Evolutionary conservation across 2,888 invertebrate species (phyloP).

Genomic region (Steinernema carpocapsae): DNA sequence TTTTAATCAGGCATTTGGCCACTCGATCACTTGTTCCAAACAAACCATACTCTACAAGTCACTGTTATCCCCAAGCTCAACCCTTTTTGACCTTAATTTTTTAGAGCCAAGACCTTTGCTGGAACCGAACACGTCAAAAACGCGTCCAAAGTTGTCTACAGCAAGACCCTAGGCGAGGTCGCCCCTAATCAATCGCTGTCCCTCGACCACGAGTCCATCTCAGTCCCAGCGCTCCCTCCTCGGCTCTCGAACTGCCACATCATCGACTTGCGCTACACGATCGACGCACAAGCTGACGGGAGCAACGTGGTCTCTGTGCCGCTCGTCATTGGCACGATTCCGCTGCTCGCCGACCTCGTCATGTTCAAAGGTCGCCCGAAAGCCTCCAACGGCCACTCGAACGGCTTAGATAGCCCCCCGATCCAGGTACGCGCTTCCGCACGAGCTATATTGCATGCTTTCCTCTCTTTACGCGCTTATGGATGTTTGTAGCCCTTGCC

Average conservation of each 20-base stretch:
- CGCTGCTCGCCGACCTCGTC: constrained; percentile 58
- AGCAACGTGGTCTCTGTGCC: constrained; percentile 51
- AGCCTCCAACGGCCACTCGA: constrained; percentile 1
- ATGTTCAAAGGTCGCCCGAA: constrained; percentile 37
- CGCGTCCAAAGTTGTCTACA: constrained; percentile 51
- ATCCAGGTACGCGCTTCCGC: constrained; percentile 15
- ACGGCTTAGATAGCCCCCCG: constrained; percentile 20
- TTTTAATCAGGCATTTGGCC: too few species aligned
- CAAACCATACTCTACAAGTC: background rate
- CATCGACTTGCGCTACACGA: constrained; percentile 61
- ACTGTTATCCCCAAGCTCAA: background rate
- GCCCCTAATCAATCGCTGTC: constrained; percentile 39
- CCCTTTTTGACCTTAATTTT: constrained; percentile 38
- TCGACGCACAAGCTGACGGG: constrained; percentile 48
- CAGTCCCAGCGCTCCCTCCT: constrained; percentile 65
- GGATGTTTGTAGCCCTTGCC: constrained; percentile 27
- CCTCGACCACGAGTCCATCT: constrained; percentile 46
- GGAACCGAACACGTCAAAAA: constrained; percentile 65
- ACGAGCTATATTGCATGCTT: too few species aligned
- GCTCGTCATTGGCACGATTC: constrained; percentile 67
- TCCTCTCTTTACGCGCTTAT: background rate
- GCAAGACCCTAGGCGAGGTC: constrained; percentile 48
- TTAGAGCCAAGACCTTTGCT: constrained; percentile 66
- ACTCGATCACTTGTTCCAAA: too few species aligned
- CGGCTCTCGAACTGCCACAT: constrained; percentile 63